phyloP scores from a whole-genome alignment of 2,113 vertebrate species.

The Zosterops borbonicus region DNA sequence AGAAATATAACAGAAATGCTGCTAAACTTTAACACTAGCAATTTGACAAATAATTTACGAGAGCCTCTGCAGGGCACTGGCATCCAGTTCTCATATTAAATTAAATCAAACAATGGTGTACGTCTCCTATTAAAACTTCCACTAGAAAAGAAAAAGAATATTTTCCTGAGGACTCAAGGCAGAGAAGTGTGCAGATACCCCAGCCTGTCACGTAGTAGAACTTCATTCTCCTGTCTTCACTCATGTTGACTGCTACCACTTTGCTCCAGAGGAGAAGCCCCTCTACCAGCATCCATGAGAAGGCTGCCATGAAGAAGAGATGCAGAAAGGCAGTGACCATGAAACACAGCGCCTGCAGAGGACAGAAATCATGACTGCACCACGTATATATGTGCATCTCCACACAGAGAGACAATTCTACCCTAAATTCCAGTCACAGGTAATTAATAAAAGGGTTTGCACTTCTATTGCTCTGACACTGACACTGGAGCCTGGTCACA shows the following conservation, averaged over 20 bases:
- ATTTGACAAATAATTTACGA: background rate
- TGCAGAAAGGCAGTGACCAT: constrained; percentile 82
- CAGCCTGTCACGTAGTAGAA: constrained; percentile 86
- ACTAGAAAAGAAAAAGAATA: background rate
- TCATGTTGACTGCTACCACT: constrained; percentile 88
- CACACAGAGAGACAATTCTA: background rate
- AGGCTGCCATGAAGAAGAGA: constrained; percentile 90
- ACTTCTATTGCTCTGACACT: background rate
- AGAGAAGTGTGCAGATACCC: constrained; percentile 73
- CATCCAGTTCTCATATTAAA: accelerated
- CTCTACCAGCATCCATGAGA: constrained; percentile 94
- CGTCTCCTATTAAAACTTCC: background rate
- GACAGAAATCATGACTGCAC: background rate
- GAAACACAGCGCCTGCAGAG: constrained; percentile 78
- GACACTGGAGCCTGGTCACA: background rate
- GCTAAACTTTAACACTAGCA: background rate
- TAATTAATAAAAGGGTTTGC: background rate
- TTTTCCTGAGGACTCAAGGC: background rate
- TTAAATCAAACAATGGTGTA: background rate
- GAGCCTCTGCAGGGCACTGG: background rate
- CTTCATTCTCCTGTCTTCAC: constrained; percentile 82
- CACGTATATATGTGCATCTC: accelerated
- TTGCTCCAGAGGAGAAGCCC: constrained; percentile 92
- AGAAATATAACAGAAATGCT: background rate
- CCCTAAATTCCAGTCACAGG: background rate